Percentiles rank a stretch among this genome's conserved stretches.
Evolutionary conservation across 2,888 invertebrate genomes (phyloP).

Genomic region (Prosopocoilus inquinatus): DNA sequence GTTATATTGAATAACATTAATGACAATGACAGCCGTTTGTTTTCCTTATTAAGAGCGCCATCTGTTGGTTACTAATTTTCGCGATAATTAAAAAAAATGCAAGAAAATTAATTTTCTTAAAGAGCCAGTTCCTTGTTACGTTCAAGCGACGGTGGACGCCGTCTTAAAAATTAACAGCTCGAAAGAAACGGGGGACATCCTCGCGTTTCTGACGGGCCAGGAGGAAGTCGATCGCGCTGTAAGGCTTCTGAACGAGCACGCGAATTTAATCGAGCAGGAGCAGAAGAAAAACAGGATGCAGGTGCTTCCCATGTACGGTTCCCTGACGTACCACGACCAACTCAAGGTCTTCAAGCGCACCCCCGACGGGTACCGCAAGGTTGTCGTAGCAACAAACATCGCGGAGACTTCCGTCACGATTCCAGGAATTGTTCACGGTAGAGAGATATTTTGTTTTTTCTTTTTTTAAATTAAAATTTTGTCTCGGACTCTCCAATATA

Average conservation of each 20-base stretch:
- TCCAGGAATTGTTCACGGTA: constrained; percentile 87
- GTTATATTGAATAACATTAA: too few species aligned
- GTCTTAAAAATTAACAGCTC: constrained; percentile 84
- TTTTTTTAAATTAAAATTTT: too few species aligned
- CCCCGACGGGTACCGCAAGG: constrained; percentile 73
- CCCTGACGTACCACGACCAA: constrained; percentile 76
- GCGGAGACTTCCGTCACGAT: constrained; percentile 97
- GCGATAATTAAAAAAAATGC: too few species aligned
- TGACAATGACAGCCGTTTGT: too few species aligned
- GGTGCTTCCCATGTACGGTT: constrained; percentile 90
- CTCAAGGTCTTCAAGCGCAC: constrained; percentile 76
- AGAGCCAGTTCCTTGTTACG: constrained; percentile 88
- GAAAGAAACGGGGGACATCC: constrained; percentile 80
- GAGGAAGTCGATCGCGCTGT: constrained; percentile 87
- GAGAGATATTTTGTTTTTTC: constrained; percentile 25
- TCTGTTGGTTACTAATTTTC: too few species aligned
- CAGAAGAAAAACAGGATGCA: constrained; percentile 57
- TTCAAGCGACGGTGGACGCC: constrained; percentile 83
- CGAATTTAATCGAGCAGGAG: constrained; percentile 55
- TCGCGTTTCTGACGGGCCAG: constrained; percentile 90
- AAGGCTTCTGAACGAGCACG: constrained; percentile 63
- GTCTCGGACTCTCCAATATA: too few species aligned
- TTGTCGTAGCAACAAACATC: constrained; percentile 92
- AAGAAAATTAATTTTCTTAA: constrained; percentile 28
- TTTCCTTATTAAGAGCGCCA: too few species aligned